Evolutionary conservation across 2,888 invertebrate species (phyloP).

Genomic region (Lamellibrachia satsuma): DNA sequence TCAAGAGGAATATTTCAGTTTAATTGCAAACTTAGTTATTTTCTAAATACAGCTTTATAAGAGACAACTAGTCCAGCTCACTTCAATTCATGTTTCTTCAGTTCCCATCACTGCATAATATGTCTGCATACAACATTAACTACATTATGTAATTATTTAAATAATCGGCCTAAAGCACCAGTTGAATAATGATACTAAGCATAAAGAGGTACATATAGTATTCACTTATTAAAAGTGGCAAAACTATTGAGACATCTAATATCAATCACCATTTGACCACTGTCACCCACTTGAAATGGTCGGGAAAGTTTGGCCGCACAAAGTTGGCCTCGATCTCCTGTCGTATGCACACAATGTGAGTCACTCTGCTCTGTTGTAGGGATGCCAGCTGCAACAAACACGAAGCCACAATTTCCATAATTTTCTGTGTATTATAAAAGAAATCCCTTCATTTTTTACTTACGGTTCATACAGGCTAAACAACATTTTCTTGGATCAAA

Average conservation of each 20-base stretch:
- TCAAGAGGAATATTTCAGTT: no score
- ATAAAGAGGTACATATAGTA: background rate
- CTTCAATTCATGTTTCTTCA: background rate
- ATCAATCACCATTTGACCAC: background rate
- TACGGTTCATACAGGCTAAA: no score
- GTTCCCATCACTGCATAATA: no score
- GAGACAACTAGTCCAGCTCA: background rate
- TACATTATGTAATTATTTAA: background rate
- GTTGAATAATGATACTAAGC: background rate
- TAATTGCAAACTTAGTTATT: no score
- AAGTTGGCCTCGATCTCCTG: constrained; percentile 73
- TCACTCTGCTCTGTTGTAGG: constrained; percentile 71
- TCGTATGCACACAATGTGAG: constrained; percentile 76
- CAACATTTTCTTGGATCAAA: no score
- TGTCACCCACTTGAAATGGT: constrained; percentile 70
- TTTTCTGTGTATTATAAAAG: background rate
- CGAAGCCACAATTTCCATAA: background rate
- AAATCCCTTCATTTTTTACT: background rate
- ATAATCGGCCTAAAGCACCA: background rate
- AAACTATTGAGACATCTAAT: background rate
- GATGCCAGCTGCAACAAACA: constrained; percentile 62
- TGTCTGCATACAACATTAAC: no score
- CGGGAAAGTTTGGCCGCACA: constrained; percentile 74
- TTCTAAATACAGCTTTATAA: no score
- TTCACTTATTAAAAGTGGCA: background rate